A percentile compares a stretch with the other conserved stretches of the same genome.
Evolutionary conservation across 1,140 invertebrate species (phyloP).

Genomic region (Ceratina japonica): DNA sequence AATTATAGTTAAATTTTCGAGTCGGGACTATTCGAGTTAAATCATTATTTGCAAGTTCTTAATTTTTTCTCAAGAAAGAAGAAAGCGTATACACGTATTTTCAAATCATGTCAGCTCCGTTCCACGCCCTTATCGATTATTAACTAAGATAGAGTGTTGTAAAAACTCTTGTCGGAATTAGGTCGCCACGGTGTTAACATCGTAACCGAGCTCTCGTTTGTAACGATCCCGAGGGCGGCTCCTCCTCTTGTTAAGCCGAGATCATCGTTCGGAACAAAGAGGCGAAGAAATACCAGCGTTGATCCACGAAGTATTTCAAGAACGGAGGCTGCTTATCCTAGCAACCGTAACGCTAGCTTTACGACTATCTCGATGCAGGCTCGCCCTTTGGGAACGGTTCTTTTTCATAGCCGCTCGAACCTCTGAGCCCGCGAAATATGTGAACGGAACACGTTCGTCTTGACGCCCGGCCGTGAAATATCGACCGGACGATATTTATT

Average conservation of each 20-base stretch:
- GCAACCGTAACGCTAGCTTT: slow-evolving; percentile 30
- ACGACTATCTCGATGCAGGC: slow-evolving; percentile 30
- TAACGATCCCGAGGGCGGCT: background rate
- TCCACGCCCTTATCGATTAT: too few relatives aligned
- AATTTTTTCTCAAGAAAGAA: too few relatives aligned
- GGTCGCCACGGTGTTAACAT: background rate
- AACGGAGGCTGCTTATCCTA: slow-evolving; percentile 11
- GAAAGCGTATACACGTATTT: too few relatives aligned
- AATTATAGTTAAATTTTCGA: too few relatives aligned
- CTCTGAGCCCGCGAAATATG: slow-evolving; percentile 8
- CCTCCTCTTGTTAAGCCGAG: background rate
- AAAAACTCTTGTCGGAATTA: background rate
- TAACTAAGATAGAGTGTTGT: background rate
- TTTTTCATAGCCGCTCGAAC: slow-evolving; percentile 1
- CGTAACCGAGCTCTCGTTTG: background rate
- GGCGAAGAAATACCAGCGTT: slow-evolving; percentile 14
- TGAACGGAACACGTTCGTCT: background rate
- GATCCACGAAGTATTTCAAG: slow-evolving; percentile 13
- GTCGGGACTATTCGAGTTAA: too few relatives aligned
- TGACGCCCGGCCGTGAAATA: background rate
- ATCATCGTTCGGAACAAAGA: slow-evolving; percentile 15
- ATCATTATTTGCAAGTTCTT: too few relatives aligned
- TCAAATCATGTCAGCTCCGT: too few relatives aligned
- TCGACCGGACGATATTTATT: background rate
- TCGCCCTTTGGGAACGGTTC: slow-evolving; percentile 22